A percentile compares a stretch with the other conserved stretches of the same genome.
Conservation (phyloP, 2,113 vertebrate species). For the Speoplatyrhinus poulsoni region DNA sequence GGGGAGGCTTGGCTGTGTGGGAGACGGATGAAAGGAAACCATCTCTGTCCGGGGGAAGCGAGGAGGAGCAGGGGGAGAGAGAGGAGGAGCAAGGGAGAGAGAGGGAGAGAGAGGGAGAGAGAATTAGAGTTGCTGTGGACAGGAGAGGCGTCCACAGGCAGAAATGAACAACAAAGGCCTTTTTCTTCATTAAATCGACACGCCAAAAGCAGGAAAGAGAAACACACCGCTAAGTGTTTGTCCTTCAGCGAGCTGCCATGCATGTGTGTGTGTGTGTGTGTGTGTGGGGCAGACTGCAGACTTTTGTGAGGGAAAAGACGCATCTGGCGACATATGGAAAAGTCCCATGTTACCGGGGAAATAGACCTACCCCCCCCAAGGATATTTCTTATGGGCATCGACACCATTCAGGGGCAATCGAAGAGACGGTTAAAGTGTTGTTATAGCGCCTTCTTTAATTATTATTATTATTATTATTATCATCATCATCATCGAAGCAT, state of each 20-base stretch:
- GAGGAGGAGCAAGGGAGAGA: conserved; percentile 1
- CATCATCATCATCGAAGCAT: conserved; percentile 31
- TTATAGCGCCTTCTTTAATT: not conserved
- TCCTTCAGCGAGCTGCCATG: conserved; percentile 1
- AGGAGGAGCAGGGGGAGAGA: not conserved
- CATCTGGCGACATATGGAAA: conserved; percentile 6
- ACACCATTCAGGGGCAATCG: not conserved
- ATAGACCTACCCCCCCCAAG: not conserved
- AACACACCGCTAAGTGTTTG: not conserved
- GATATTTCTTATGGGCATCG: too few species aligned
- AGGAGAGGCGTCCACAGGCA: conserved; percentile 1
- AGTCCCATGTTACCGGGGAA: too few species aligned
- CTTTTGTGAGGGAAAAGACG: conserved; percentile 10
- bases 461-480: not conserved
- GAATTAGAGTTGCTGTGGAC: not conserved
- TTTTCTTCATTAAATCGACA: conserved; percentile 9
- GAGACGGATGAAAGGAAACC: conserved; percentile 28
- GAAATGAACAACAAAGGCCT: conserved; percentile 16
- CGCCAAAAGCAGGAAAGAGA: not conserved
- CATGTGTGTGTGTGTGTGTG: too few species aligned
- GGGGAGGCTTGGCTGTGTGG: not conserved
- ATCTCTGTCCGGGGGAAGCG: not conserved
- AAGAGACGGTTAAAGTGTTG: not conserved
- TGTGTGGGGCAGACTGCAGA: not conserved
- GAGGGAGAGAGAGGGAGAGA: conserved; percentile 1